Evolutionary conservation across 2,113 vertebrate genomes (phyloP).

Genomic region (Daphoenositta chrysoptera): DNA sequence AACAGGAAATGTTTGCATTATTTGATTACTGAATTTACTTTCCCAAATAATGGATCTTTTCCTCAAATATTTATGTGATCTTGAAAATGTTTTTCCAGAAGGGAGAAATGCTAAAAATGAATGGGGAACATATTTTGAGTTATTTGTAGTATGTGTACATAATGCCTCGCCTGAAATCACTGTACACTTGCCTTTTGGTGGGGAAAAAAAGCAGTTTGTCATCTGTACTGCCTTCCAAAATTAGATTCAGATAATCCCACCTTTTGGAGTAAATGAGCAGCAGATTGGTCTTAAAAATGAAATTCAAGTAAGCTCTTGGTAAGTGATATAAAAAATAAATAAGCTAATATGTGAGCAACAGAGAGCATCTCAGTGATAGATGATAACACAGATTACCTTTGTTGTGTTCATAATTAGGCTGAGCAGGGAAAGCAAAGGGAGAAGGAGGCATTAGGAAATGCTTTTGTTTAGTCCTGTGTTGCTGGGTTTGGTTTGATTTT

Average conservation of each 20-base stretch:
- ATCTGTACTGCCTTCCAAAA: constrained; percentile 46
- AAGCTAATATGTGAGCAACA: constrained; percentile 27
- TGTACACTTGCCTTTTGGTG: neutral
- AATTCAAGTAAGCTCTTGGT: constrained; percentile 24
- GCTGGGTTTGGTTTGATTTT: neutral
- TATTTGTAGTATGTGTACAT: neutral
- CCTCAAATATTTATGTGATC: constrained; percentile 24
- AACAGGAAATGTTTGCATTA: neutral
- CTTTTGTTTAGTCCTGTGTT: neutral
- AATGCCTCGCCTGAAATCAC: neutral
- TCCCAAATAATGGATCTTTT: constrained; percentile 31
- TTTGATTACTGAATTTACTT: constrained; percentile 39
- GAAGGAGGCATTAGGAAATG: neutral
- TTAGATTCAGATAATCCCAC: constrained; percentile 50
- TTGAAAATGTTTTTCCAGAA: constrained; percentile 18
- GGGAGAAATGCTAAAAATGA: neutral
- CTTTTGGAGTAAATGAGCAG: constrained; percentile 58
- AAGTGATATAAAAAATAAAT: constrained; percentile 40
- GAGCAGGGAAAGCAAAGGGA: neutral
- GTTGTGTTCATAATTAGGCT: neutral
- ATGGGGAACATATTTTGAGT: neutral
- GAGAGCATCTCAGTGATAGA: constrained; percentile 13
- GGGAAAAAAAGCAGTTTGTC: constrained; percentile 15
- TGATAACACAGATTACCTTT: constrained; percentile 21
- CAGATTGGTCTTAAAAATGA: constrained; percentile 52